Base-by-base conservation (phyloP, 2,888 invertebrate genomes). In the Lochmaea capreae region DNA sequence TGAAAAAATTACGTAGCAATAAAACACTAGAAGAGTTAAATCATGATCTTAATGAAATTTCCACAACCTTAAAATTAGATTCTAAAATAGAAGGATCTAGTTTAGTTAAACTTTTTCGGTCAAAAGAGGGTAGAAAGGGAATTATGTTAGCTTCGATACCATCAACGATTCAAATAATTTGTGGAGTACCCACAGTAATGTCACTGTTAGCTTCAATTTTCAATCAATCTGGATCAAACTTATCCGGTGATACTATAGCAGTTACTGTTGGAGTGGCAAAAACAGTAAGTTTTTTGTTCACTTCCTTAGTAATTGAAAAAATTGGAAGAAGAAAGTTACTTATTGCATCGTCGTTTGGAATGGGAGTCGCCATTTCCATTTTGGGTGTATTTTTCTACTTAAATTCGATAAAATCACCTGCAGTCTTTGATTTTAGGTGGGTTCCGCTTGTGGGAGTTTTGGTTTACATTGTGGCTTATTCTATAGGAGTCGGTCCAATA, bases 171-270 rank as follows among this genome's bases (percentile, higher is more conserved):
- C 69, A 75, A 43, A 54, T 65, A n/a, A 63, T 59, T 18, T 62
- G 62, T 16, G 75, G 75, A 5, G 49, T 65, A 3, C 18, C 67
- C 2, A 63, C 54, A 12, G n/a, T 75, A 3, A 67, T 75, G 72
- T 9, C 73, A n/a, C 63, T 75, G 5, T 16, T 66, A 18, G 75
- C 69, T 4, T 65, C 75, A 14, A 65, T 75, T 18, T 75, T 72
- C 42, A 54, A 72, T 16, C 61, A 65, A 39, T 67, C 73, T 12
- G 42, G 59, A 10, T 66, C 68, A 3, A 42, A 6, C 12, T 22
- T 75, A 49, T 70, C 73, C 6, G 75, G 75, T 6, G 70, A 73
- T 18, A 57, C 57, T 2, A 58, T 73, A 16, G 65, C 75, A 49
- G 58, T 75, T 9, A 46, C 63, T 26, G 59, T 75, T 1, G 73